Conservation (phyloP, 2,113 vertebrate species). For the Scalopus aquaticus region DNA sequence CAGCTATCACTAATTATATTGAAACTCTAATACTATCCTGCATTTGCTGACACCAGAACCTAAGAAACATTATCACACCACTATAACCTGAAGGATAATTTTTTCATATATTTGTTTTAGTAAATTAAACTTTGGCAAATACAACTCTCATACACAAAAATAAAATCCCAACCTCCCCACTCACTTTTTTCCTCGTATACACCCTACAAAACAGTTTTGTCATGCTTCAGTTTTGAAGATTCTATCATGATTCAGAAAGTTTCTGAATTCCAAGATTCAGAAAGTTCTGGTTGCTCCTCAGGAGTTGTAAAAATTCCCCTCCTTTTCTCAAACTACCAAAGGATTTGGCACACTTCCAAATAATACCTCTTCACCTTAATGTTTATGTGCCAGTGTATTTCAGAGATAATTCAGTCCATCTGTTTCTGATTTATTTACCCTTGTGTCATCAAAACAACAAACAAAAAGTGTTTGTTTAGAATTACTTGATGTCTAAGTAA, state of each 20-base stretch:
- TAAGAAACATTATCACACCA: not conserved
- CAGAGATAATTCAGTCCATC: constrained; percentile 50
- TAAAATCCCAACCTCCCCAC: not conserved
- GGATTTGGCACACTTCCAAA: constrained; percentile 56
- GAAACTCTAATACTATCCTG: not conserved
- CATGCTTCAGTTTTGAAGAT: not conserved
- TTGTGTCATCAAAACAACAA: constrained; percentile 70
- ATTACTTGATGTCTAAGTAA: constrained; percentile 53
- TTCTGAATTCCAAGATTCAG: not conserved
- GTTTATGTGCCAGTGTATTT: constrained; percentile 37
- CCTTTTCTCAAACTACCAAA: not conserved
- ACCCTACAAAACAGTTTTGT: not conserved
- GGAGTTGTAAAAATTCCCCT: not conserved
- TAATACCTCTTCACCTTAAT: not conserved
- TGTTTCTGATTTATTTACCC: constrained; percentile 62
- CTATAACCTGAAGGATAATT: not conserved
- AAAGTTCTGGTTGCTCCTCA: not conserved
- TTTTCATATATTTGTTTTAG: not conserved
- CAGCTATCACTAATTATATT: not conserved
- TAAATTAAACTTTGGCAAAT: not conserved
- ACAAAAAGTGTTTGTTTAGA: constrained; percentile 61
- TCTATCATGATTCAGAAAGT: not conserved
- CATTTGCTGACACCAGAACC: not conserved
- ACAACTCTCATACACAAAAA: not conserved
- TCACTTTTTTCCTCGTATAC: not conserved